These are phyloP conservation scores for Heliconius hortense DNA, from an alignment of 2,888 invertebrate genomes.

Conservation along the genomic window DNA sequence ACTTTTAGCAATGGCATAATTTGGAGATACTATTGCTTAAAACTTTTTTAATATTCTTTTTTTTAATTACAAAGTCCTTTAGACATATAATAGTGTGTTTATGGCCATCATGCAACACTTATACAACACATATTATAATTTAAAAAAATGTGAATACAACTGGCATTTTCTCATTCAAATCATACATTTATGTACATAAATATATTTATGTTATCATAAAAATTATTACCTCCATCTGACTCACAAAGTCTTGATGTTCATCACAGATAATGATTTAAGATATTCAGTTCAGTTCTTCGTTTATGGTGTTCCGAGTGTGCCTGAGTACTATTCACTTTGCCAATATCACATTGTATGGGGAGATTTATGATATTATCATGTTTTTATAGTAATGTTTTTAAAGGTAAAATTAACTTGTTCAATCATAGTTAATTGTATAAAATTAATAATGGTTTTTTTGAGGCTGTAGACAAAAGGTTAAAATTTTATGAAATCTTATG, in stretches of 20 bases:
- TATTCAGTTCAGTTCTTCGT: background rate
- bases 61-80: background rate
- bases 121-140: background rate
- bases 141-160: background rate
- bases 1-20: background rate
- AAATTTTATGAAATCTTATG: background rate
- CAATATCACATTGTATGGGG: too few species aligned
- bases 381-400: background rate
- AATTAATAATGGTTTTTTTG: background rate
- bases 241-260: background rate
- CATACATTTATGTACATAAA: background rate
- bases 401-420: background rate
- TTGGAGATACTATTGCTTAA: background rate
- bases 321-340: too few species aligned
- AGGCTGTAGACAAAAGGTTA: background rate
- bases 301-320: too few species aligned
- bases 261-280: background rate
- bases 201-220: background rate
- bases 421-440: background rate
- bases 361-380: too few species aligned
- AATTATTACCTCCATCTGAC: background rate
- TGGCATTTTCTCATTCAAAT: background rate
- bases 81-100: background rate
- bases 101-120: background rate
- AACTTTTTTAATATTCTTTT: background rate